phyloP scores from a whole-genome alignment of 1,140 invertebrate species.

The Drosophila funebris region DNA sequence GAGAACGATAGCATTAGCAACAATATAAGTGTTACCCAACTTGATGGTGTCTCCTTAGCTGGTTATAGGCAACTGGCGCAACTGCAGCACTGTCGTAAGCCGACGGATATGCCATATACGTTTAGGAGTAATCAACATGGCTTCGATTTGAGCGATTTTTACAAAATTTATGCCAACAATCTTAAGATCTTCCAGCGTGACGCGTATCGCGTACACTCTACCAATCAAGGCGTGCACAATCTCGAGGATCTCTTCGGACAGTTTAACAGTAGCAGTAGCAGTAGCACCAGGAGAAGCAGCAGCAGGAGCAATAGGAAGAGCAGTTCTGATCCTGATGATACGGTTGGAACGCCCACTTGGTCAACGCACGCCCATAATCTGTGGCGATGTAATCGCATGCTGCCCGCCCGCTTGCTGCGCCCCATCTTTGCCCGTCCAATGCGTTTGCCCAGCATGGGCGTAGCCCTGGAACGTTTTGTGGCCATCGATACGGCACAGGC shows the following conservation, averaged over 20 bases:
- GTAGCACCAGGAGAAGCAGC: conserved; percentile 17
- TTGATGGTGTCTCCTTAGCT: neutral
- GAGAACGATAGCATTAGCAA: neutral
- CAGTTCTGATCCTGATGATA: neutral
- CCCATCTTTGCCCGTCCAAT: conserved; percentile 87
- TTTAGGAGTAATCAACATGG: conserved; percentile 81
- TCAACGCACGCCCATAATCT: conserved; percentile 64
- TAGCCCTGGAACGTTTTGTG: conserved; percentile 88
- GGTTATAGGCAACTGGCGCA: conserved; percentile 31
- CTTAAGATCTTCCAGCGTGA: conserved; percentile 84
- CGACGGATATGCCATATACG: conserved; percentile 57
- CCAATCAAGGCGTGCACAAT: conserved; percentile 80
- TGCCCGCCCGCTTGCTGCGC: conserved; percentile 86
- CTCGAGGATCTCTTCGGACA: conserved; percentile 80
- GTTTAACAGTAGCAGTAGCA: conserved; percentile 57
- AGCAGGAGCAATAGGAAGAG: conserved; percentile 16
- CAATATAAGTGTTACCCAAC: neutral
- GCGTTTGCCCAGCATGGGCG: conserved; percentile 84
- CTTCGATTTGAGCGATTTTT: conserved; percentile 83
- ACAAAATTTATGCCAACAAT: conserved; percentile 84
- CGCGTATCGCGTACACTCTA: conserved; percentile 85
- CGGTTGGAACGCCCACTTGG: neutral
- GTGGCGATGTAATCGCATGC: conserved; percentile 88
- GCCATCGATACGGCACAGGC: conserved; percentile 88
- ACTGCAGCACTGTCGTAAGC: conserved; percentile 37